Evolutionary conservation across 2,797 vertebrate genomes (phyloP).

Genomic region (Typhlichthys eigenmanni): DNA sequence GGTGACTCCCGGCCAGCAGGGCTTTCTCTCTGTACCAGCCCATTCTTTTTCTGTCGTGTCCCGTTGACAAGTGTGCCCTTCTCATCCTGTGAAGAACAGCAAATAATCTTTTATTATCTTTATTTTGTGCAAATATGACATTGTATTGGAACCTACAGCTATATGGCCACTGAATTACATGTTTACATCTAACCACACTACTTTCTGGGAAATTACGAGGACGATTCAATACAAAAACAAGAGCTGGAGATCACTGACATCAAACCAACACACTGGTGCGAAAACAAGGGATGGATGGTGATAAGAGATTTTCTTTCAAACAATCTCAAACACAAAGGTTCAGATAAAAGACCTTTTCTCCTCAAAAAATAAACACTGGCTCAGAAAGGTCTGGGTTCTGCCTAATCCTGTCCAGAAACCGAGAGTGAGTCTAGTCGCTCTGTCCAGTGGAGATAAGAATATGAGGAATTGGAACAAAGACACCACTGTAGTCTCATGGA

Average conservation of each 20-base stretch:
- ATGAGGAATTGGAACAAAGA: conserved; percentile 59
- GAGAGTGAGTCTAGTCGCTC: conserved; percentile 21
- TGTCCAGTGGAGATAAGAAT: conserved; percentile 50
- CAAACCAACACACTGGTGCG: neutral
- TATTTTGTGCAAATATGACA: conserved; percentile 13
- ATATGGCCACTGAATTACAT: no score
- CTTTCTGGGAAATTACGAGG: no score
- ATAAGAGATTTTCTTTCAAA: neutral
- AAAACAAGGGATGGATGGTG: neutral
- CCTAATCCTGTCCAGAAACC: conserved; percentile 17
- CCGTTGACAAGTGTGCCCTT: conserved; percentile 57
- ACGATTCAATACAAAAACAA: no score
- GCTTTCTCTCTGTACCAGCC: conserved; percentile 72
- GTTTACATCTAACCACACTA: no score
- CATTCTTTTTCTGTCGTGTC: conserved; percentile 73
- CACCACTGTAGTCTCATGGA: conserved; percentile 50
- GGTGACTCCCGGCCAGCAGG: conserved; percentile 78
- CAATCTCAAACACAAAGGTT: no score
- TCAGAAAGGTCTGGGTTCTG: neutral
- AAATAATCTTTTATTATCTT: neutral
- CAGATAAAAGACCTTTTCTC: neutral
- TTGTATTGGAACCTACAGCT: neutral
- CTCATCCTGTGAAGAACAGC: conserved; percentile 49
- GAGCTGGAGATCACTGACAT: no score
- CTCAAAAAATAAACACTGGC: conserved; percentile 1